Base-by-base conservation (phyloP, 2,797 vertebrate species). In the Sebastes minor region DNA sequence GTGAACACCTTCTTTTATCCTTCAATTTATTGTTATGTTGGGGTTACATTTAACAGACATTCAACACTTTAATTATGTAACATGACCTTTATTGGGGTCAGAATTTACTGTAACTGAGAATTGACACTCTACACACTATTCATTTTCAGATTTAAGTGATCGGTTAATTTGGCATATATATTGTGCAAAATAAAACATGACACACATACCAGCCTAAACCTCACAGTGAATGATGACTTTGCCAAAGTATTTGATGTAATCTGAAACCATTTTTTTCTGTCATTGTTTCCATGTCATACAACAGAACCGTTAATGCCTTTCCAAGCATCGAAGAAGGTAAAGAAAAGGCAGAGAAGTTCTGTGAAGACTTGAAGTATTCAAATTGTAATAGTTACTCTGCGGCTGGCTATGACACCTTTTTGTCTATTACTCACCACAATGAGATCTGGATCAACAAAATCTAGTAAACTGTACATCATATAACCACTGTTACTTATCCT, bases 381-480 rank as follows among this genome's bases (percentile, higher is more conserved):
- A 46, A 6, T 18, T 46, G 42, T 46, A 7, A 46, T 7, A 46
- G 14, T 18, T 46, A 46, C 42, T 46, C 42, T 1, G 92, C 64
- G 1, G 94, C 88, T 6, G 76, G 14, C 2, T 96, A 95, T 22
- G 88, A 94, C 0, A 1, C 27, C 3, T 84, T 49, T 0, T 46
- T 85, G 0, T 16, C 87, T 12, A 0, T 71, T 0, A 0, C 0
- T 28, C 91, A 92, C 59, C 92, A 95, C 84, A 94, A 92, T 72
- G 95, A 96, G 85, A 25, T 95, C 67, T 96, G 93, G 94, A 49
- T 94, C 42, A 6, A 57, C 13, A 57, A 70, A 35, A 62, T 18
- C 11, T 32, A 32, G 32, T 33, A 55, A 56, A 11, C 8, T 20
- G 14, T 35, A 8, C 4, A 25, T 33, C 9, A 13, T 42, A 25